phyloP scores from a whole-genome alignment of 2,888 invertebrate genomes.

The Netelia virgata region DNA sequence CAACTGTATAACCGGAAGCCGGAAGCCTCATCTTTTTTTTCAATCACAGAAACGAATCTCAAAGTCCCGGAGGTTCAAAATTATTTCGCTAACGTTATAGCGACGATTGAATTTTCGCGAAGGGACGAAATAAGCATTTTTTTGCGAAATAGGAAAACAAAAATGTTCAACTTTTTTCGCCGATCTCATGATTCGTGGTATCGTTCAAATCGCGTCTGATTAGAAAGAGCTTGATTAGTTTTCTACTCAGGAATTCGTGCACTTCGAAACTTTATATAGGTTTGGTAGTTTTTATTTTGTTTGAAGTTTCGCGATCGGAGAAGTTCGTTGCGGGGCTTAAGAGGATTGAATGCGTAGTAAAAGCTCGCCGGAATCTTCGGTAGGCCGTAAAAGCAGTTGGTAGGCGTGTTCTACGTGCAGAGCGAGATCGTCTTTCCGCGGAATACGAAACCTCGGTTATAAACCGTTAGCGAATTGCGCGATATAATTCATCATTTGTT shows the following conservation, averaged over 20 bases:
- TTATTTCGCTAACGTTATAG: not conserved
- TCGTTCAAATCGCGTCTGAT: not conserved
- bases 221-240: too few species aligned
- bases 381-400: not conserved
- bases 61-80: not conserved
- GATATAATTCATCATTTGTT: conserved; percentile 15
- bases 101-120: too few species aligned
- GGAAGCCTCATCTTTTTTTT: conserved; percentile 5
- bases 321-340: not conserved
- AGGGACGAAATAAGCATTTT: not conserved
- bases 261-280: not conserved
- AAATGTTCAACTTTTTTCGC: not conserved
- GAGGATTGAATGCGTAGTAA: not conserved
- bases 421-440: too few species aligned
- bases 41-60: not conserved
- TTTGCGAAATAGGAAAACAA: not conserved
- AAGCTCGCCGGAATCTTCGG: not conserved
- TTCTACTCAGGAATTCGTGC: too few species aligned
- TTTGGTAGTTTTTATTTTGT: not conserved
- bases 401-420: not conserved
- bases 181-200: too few species aligned
- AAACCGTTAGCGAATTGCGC: not conserved
- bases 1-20: not conserved
- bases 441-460: not conserved
- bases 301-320: not conserved